Percentiles rank a stretch among this genome's conserved stretches.
These are phyloP conservation scores for Drosophila maculinotata DNA, from an alignment of 2,888 invertebrate genomes.

Conservation along the genomic window DNA sequence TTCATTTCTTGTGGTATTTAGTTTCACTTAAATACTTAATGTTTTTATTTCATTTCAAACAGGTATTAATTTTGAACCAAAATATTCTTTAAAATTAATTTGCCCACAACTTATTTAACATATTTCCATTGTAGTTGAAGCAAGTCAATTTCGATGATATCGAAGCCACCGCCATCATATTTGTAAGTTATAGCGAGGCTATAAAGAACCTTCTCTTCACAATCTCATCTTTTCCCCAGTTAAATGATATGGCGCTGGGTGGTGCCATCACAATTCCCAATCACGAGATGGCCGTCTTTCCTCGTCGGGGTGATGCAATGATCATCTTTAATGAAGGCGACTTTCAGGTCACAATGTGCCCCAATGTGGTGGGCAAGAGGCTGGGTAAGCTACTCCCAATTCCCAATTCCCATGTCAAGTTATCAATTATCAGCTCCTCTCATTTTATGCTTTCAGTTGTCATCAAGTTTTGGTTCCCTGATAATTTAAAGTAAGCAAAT, in stretches of 20 bases:
- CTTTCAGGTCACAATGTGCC: constrained; percentile 42
- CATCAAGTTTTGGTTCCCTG: constrained; percentile 36
- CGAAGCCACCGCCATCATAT: constrained; percentile 33
- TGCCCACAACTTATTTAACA: too few relatives aligned
- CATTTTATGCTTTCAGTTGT: constrained; percentile 35
- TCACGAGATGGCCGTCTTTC: constrained; percentile 12
- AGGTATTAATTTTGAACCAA: too few relatives aligned
- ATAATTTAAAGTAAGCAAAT: too few relatives aligned
- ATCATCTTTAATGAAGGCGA: constrained; percentile 21
- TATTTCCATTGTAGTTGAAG: constrained; percentile 16
- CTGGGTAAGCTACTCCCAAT: constrained; percentile 34
- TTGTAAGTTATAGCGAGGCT: constrained; percentile 38
- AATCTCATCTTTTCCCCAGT: constrained; percentile 8
- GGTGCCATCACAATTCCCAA: constrained; percentile 37
- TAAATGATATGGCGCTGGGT: constrained; percentile 43
- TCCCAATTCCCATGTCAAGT: not conserved
- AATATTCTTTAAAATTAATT: too few relatives aligned
- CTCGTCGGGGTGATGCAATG: constrained; percentile 48
- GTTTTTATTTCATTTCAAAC: too few relatives aligned
- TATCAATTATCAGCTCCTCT: too few relatives aligned
- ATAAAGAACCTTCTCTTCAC: not conserved
- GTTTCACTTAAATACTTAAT: too few relatives aligned
- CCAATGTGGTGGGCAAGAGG: constrained; percentile 46
- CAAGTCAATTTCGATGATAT: constrained; percentile 8
- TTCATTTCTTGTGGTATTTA: too few relatives aligned